Conservation (phyloP, 2,113 vertebrate genomes). For the Apus apus region DNA sequence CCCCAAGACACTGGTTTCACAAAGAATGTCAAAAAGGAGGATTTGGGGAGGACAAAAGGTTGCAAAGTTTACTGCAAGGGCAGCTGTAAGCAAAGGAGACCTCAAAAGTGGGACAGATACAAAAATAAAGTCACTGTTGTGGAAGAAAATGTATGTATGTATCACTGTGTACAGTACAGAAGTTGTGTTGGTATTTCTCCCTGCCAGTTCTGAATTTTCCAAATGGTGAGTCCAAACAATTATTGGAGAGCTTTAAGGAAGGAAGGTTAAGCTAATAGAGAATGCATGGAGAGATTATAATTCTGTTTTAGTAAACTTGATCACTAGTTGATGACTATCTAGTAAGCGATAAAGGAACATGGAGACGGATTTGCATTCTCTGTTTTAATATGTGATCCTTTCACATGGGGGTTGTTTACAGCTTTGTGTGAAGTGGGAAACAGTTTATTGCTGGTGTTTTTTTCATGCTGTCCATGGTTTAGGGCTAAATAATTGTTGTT, state of each 20-base stretch:
- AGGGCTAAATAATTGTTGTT: background rate
- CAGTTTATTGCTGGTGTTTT: background rate
- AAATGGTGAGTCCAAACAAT: background rate
- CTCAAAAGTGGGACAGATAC: background rate
- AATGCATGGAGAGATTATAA: background rate
- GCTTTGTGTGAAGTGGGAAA: background rate
- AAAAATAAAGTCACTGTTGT: background rate
- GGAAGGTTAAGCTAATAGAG: background rate
- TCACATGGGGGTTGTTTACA: background rate
- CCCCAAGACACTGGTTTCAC: background rate
- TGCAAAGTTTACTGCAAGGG: background rate
- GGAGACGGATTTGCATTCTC: background rate
- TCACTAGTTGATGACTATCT: background rate
- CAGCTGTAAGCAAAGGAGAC: background rate
- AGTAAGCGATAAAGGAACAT: background rate
- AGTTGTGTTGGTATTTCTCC: background rate
- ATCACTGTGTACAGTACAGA: background rate
- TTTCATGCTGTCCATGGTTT: background rate
- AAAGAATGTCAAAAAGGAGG: background rate
- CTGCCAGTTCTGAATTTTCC: background rate
- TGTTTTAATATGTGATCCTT: background rate
- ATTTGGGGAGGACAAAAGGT: accelerated
- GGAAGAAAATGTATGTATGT: background rate
- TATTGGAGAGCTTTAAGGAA: background rate
- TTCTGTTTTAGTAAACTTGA: background rate